A percentile compares a stretch with the other conserved stretches of the same genome.
phyloP scores from a whole-genome alignment of 2,888 invertebrate species.

The Erebia epiphron region DNA sequence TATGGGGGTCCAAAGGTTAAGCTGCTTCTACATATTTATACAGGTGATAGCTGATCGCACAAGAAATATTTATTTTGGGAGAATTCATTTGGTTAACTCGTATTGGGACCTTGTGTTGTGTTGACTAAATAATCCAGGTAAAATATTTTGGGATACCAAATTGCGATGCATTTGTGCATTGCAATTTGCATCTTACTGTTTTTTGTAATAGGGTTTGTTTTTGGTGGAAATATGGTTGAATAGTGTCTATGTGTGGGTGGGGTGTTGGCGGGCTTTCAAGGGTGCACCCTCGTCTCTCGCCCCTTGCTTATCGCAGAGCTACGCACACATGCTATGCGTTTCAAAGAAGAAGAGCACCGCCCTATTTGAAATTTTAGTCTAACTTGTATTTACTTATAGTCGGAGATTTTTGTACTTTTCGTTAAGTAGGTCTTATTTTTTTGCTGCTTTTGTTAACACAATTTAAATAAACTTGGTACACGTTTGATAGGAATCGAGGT shows the following conservation, averaged over 20 bases:
- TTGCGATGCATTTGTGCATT: neutral
- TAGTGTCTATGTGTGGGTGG: slow-evolving; percentile 44
- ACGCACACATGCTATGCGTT: slow-evolving; percentile 46
- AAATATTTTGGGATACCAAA: slow-evolving; percentile 32
- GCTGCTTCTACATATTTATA: neutral
- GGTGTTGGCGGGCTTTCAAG: slow-evolving; percentile 52
- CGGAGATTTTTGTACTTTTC: too few relatives aligned
- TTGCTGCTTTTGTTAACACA: too few relatives aligned
- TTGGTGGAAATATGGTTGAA: neutral
- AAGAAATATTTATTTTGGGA: slow-evolving; percentile 56
- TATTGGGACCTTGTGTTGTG: slow-evolving; percentile 56
- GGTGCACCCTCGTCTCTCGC: slow-evolving; percentile 56
- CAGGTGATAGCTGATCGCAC: slow-evolving; percentile 34
- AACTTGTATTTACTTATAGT: too few relatives aligned
- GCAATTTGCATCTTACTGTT: neutral
- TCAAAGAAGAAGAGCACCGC: too few relatives aligned
- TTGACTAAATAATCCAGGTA: slow-evolving; percentile 62
- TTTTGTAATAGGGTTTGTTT: neutral
- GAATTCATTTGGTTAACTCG: slow-evolving; percentile 56
- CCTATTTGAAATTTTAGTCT: too few relatives aligned
- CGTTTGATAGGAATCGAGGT: too few relatives aligned
- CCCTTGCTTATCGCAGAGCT: slow-evolving; percentile 50
- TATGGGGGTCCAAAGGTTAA: neutral
- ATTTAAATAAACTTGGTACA: too few relatives aligned
- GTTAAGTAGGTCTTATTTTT: too few relatives aligned